Conservation (phyloP, 2,888 invertebrate genomes). For the Penaeus monodon region DNA sequence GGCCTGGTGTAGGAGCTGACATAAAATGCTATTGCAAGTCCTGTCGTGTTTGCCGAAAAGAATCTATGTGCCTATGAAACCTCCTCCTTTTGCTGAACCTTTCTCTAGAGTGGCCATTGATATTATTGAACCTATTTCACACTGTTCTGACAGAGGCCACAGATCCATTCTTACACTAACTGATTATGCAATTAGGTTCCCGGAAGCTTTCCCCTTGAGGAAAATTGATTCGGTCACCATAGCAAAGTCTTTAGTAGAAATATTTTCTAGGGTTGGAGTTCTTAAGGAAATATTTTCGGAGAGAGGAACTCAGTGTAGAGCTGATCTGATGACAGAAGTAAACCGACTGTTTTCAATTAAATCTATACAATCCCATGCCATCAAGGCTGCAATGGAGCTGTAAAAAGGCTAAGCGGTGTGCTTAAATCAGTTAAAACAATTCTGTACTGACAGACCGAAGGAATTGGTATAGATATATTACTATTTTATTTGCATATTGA, state of each 20-base stretch:
- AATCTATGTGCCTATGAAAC: neutral
- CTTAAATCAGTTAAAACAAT: slow-evolving; percentile 4
- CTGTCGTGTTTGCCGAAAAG: slow-evolving; percentile 2
- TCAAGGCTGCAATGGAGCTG: too few relatives aligned
- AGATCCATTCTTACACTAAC: slow-evolving; percentile 5
- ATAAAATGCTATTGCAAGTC: neutral
- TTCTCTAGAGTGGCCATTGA: slow-evolving; percentile 11
- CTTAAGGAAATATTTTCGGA: slow-evolving; percentile 6
- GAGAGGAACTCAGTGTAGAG: slow-evolving; percentile 2
- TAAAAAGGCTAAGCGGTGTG: neutral
- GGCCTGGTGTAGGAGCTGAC: slow-evolving; percentile 10
- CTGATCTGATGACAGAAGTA: slow-evolving; percentile 7
- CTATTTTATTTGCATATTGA: slow-evolving; percentile 6
- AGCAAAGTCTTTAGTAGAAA: neutral
- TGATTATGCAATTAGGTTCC: slow-evolving; percentile 30
- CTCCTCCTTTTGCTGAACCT: neutral
- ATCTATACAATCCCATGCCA: neutral
- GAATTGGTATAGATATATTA: slow-evolving; percentile 16
- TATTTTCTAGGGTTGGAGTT: slow-evolving; percentile 24
- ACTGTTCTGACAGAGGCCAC: slow-evolving; percentile 3
- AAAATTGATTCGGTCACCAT: slow-evolving; percentile 1
- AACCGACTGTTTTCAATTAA: neutral
- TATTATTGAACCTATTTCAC: slow-evolving; percentile 7
- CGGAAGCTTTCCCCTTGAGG: slow-evolving; percentile 1
- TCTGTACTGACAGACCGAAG: slow-evolving; percentile 1